Base-by-base conservation (phyloP, 1,140 invertebrate species). In the Drosophila insularis region DNA sequence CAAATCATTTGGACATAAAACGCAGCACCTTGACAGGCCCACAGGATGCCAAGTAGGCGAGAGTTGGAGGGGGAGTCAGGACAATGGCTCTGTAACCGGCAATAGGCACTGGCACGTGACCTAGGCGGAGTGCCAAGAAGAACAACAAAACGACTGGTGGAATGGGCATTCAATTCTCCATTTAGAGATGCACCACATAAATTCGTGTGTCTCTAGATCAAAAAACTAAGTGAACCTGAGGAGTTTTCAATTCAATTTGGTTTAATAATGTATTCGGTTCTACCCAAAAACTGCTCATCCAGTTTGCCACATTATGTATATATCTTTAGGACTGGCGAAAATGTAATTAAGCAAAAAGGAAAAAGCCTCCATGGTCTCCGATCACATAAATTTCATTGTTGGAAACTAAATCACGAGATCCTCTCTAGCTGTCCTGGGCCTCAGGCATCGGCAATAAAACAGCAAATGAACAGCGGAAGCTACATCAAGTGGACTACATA, bases 1-100 rank as follows among this genome's bases (percentile, higher is more conserved):
- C 84, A 87, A 89, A 87, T 87, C 84, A 84, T 78, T 84, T 78
- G 77, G 84, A 87, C 84, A 87, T 87, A 84, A 87, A 87, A 87
- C 77, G 84, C 84, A 87, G 82, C 82, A 89, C 82, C 82, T 86
- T 84, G 80, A 78, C 82, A 82, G 82, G 31, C 56, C 17, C 56
- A 71, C 32, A 55, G 43, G 43, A 32, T 31, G 2, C 46, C 35
- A 31, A 31, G 56, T 5, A 31, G 19, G 4, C 6, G 32, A 23
- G 14, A 63, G 40, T n/a, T 56, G 53, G n/a, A n/a, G 64, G 43
- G 55, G 50, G 32, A 37, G 35, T 11, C 35, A 46, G 35, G 14
- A 50, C 43, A 50, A 50, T 50, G 46, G 37, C 61, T 37, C 43
- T 50, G 68, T 60, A 60, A 21, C 54, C 13, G 43, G 68, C 46